Conservation (phyloP, 2,113 vertebrate species). For the Gavia stellata region DNA sequence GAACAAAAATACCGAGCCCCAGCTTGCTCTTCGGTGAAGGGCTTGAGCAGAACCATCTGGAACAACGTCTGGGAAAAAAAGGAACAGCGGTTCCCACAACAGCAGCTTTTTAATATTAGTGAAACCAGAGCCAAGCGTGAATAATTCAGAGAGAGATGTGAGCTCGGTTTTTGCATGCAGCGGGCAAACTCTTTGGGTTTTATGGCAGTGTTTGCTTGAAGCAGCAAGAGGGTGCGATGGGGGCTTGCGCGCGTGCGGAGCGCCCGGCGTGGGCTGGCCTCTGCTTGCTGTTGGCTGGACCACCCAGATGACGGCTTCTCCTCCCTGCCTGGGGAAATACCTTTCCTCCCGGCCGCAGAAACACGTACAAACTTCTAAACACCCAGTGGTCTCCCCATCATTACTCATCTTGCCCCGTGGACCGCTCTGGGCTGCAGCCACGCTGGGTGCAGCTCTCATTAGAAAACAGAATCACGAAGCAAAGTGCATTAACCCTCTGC, state of each 20-base stretch:
- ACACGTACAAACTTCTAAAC: fast-evolving
- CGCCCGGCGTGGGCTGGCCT: fast-evolving
- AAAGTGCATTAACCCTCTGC: fast-evolving
- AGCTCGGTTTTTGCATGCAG: not conserved
- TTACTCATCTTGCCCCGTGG: not conserved
- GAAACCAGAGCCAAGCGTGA: not conserved
- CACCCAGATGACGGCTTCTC: not conserved
- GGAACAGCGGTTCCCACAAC: not conserved
- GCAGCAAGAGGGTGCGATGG: not conserved
- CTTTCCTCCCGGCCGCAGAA: not conserved
- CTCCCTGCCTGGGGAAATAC: not conserved
- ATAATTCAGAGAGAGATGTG: not conserved
- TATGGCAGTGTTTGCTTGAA: not conserved
- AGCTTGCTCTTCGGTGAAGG: not conserved
- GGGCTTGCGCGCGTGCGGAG: fast-evolving
- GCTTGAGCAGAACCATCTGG: not conserved
- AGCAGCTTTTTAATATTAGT: not conserved
- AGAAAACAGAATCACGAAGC: not conserved
- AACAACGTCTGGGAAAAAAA: not conserved
- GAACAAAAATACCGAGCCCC: not conserved
- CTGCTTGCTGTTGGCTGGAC: not conserved
- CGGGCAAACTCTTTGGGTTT: fast-evolving
- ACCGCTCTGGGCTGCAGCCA: not conserved
- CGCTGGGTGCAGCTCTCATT: not conserved
- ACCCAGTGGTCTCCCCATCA: not conserved